A percentile compares a stretch with the other conserved stretches of the same genome.
phyloP scores from a whole-genome alignment of 2,797 vertebrate species.

The Smutsia gigantea region DNA sequence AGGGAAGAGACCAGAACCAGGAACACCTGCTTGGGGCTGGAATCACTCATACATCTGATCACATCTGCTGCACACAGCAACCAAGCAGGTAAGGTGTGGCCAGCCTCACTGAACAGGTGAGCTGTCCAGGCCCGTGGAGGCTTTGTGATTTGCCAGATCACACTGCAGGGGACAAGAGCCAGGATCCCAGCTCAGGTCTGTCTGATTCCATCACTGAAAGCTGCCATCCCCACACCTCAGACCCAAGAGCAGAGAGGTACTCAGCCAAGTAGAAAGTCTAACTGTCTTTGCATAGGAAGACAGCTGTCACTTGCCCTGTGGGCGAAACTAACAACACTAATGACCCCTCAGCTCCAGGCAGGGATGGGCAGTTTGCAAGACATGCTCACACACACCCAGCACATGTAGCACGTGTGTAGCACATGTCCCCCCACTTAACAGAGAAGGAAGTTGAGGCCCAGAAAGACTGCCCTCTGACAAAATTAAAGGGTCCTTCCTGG shows the following conservation, averaged over 20 bases:
- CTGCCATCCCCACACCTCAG: neutral
- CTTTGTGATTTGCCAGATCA: neutral
- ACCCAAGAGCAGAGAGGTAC: neutral
- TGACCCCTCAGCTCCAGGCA: fast-evolving
- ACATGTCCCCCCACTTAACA: fast-evolving
- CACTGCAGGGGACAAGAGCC: neutral
- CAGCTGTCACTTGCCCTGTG: neutral
- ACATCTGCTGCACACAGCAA: fast-evolving
- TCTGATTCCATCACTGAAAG: neutral
- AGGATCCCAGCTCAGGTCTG: neutral
- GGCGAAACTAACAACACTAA: fast-evolving
- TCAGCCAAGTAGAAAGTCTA: neutral
- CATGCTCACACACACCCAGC: neutral
- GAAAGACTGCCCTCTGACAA: neutral
- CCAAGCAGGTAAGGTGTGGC: neutral
- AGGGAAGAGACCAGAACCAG: neutral
- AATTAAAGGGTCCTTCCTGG: neutral
- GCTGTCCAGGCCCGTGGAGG: neutral
- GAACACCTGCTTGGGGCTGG: neutral
- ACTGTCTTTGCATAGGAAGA: neutral
- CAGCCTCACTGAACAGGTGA: neutral
- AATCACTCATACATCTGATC: neutral
- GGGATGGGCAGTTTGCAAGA: neutral
- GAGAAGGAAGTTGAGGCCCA: neutral
- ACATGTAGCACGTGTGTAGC: neutral